Evolutionary conservation across 2,113 vertebrate genomes (phyloP).

Genomic region (Indicator maculatus): DNA sequence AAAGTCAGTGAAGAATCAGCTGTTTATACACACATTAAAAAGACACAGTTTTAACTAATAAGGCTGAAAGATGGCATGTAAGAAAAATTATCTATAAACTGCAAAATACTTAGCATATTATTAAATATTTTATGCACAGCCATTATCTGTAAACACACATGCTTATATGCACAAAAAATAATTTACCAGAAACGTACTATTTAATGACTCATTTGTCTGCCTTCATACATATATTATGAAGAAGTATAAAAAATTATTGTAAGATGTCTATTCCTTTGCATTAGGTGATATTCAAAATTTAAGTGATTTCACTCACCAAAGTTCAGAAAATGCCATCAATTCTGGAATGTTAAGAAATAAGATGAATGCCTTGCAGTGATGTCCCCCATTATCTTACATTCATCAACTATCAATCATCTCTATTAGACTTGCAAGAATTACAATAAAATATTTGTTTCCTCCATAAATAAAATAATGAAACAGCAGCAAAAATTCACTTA

Average conservation of each 20-base stretch:
- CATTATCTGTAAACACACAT: not conserved
- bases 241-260: not conserved
- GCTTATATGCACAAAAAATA: not conserved
- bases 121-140: not conserved
- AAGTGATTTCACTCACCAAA: not conserved
- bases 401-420: not conserved
- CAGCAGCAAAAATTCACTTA: not conserved
- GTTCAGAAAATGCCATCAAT: not conserved
- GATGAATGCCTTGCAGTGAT: not conserved
- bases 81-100: not conserved
- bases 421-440: not conserved
- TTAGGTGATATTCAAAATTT: not conserved
- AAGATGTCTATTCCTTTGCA: not conserved
- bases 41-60: not conserved
- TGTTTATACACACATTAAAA: conserved; percentile 14
- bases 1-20: conserved; percentile 46
- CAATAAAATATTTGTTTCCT: conserved; percentile 2
- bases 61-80: not conserved
- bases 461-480: conserved; percentile 22
- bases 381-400: not conserved
- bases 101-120: not conserved
- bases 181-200: not conserved
- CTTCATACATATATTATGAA: not conserved
- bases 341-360: not conserved
- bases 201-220: not conserved